These are phyloP conservation scores for Xestia rhomboidea DNA, from an alignment of 2,888 invertebrate genomes.

Conservation along the genomic window DNA sequence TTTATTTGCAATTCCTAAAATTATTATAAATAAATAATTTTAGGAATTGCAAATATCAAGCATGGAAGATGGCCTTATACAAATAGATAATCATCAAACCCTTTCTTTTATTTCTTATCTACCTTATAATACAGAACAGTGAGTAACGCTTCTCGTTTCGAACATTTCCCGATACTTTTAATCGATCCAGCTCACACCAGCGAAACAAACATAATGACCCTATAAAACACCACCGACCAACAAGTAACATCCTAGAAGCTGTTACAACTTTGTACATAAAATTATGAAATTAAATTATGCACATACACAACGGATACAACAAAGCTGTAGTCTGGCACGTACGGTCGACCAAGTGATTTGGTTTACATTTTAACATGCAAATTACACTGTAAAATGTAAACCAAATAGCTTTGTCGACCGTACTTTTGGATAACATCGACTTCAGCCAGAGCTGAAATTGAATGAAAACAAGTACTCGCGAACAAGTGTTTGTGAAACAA, in stretches of 20 bases:
- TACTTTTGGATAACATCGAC: slow-evolving; percentile 46
- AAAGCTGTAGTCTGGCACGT: slow-evolving; percentile 1
- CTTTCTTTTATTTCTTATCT: not conserved
- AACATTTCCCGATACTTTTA: slow-evolving; percentile 20
- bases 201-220: slow-evolving; percentile 33
- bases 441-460: slow-evolving; percentile 30
- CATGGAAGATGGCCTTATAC: not conserved
- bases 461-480: slow-evolving; percentile 37
- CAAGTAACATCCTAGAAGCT: slow-evolving; percentile 53
- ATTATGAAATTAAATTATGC: slow-evolving; percentile 57
- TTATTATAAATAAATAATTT: too few species aligned
- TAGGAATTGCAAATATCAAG: not conserved
- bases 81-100: not conserved
- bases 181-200: slow-evolving; percentile 21
- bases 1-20: too few species aligned
- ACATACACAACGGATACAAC: slow-evolving; percentile 43
- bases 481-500: slow-evolving; percentile 3
- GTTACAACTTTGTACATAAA: slow-evolving; percentile 54
- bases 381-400: too few species aligned
- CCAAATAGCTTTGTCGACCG: too few species aligned
- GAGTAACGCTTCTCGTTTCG: not conserved
- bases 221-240: slow-evolving; percentile 48
- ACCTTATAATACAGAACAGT: not conserved
- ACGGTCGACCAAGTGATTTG: too few species aligned
- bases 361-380: too few species aligned